Conservation (phyloP, 2,888 invertebrate genomes). For the Drosophila putrida region DNA sequence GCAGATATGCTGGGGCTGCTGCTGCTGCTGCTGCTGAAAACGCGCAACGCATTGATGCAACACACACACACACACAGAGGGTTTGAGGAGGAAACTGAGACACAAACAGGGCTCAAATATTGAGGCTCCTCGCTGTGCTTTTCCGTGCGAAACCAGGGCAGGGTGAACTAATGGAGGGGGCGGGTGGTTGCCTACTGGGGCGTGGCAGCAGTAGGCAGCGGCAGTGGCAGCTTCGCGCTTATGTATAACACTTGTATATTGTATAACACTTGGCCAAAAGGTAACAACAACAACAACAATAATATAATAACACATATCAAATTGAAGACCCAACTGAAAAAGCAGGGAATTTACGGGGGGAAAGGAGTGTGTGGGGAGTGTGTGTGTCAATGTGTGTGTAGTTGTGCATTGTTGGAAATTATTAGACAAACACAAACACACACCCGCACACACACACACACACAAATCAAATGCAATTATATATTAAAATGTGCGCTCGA, state of each 20-base stretch:
- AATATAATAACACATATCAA: neutral
- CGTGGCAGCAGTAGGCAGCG: conserved; percentile 1
- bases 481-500: conserved; percentile 35
- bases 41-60: conserved; percentile 45
- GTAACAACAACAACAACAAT: conserved; percentile 7
- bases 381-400: neutral
- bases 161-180: neutral
- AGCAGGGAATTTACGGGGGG: neutral
- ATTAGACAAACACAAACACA: neutral
- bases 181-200: conserved; percentile 6
- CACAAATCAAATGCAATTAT: conserved; percentile 49
- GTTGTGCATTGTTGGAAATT: conserved; percentile 1
- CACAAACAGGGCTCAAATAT: conserved; percentile 31
- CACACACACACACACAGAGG: conserved; percentile 2
- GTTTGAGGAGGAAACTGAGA: conserved; percentile 18
- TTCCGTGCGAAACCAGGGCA: neutral
- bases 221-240: conserved; percentile 40
- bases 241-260: conserved; percentile 39
- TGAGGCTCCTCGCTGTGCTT: conserved; percentile 3
- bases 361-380: neutral
- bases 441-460: neutral
- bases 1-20: conserved; percentile 12
- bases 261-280: conserved; percentile 38
- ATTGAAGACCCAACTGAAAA: conserved; percentile 8
- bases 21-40: conserved; percentile 7